These are phyloP conservation scores for Apodemia zela DNA, from an alignment of 2,888 invertebrate genomes.

Conservation along the genomic window DNA sequence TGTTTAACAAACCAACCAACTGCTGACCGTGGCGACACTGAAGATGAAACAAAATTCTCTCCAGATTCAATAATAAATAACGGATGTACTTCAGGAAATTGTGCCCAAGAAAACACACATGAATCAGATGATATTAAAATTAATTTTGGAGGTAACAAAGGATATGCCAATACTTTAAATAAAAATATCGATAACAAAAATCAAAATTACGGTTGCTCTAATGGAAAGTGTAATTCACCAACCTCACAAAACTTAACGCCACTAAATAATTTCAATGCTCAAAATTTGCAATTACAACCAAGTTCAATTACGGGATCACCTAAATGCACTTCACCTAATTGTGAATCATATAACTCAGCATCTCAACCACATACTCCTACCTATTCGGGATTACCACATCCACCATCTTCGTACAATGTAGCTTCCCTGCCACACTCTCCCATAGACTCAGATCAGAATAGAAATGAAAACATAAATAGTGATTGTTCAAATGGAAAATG, in stretches of 20 bases:
- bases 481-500: conserved; percentile 14
- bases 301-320: background rate
- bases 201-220: conserved; percentile 15
- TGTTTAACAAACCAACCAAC: conserved; percentile 10
- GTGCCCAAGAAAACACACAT: conserved; percentile 3
- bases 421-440: conserved; percentile 22
- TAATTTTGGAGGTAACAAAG: conserved; percentile 20
- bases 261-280: conserved; percentile 4
- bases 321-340: conserved; percentile 24
- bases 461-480: background rate
- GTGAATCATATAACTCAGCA: conserved; percentile 20
- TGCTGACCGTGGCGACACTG: background rate
- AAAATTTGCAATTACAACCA: conserved; percentile 6
- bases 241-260: background rate
- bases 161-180: background rate
- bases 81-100: conserved; percentile 16
- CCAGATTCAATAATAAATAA: background rate
- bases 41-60: background rate
- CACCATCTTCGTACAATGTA: background rate
- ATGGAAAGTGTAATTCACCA: conserved; percentile 10
- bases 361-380: conserved; percentile 22
- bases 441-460: conserved; percentile 4
- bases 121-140: conserved; percentile 20
- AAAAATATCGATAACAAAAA: background rate
- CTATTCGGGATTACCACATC: background rate